phyloP scores from a whole-genome alignment of 2,797 vertebrate species.

The Bothrops alternatus region DNA sequence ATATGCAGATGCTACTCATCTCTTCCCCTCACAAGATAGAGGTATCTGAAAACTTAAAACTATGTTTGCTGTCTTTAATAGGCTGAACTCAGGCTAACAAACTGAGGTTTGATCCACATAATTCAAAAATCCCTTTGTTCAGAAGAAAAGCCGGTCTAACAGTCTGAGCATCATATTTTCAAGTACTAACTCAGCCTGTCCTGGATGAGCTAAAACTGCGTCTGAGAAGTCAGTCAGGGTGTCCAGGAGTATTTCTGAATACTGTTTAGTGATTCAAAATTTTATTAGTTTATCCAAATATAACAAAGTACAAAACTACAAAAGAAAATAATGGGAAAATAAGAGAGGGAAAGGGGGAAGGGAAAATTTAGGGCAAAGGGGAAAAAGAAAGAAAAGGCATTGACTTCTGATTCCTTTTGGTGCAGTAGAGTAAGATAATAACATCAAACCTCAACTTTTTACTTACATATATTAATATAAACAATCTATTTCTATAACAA shows the following conservation, averaged over 20 bases:
- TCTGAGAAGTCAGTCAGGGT: not conserved
- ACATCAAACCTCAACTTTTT: no score
- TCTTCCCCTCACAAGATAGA: not conserved
- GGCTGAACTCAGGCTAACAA: not conserved
- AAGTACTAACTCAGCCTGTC: not conserved
- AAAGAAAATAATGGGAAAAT: no score
- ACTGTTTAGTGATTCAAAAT: no score
- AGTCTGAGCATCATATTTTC: not conserved
- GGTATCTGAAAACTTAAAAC: not conserved
- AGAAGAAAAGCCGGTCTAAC: not conserved
- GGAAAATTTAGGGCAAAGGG: no score
- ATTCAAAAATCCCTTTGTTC: not conserved
- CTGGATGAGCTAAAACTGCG: not conserved
- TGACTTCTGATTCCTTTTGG: no score
- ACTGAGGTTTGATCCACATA: not conserved
- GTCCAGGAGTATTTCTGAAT: not conserved
- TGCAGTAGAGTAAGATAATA: no score
- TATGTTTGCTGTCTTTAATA: not conserved
- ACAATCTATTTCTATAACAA: no score
- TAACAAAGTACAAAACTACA: no score
- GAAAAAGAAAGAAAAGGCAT: no score
- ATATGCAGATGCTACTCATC: not conserved
- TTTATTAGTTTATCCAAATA: no score
- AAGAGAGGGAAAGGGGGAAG: no score
- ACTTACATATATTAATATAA: no score